phyloP scores from a whole-genome alignment of 2,113 vertebrate genomes.

The Sinocyclocheilus anophthalmus region DNA sequence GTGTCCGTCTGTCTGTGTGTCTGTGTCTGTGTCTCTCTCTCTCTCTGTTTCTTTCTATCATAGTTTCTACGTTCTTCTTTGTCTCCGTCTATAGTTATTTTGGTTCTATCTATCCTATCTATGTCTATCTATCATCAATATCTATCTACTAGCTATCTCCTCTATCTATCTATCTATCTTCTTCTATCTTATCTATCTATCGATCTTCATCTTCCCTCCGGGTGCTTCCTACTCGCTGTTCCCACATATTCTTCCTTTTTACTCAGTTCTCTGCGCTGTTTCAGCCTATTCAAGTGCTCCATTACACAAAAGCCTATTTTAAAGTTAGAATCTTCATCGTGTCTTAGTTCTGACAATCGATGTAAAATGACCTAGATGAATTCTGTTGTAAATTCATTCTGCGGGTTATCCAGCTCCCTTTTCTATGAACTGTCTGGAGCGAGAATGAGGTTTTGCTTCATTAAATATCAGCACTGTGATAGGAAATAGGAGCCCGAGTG shows the following conservation, averaged over 20 bases:
- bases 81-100: too few species aligned
- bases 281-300: slow-evolving; percentile 12
- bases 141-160: too few species aligned
- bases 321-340: slow-evolving; percentile 29
- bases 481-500: not conserved
- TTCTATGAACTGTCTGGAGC: slow-evolving; percentile 14
- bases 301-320: slow-evolving; percentile 33
- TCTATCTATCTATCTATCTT: too few species aligned
- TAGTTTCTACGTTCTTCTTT: too few species aligned
- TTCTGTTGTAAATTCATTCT: slow-evolving; percentile 13
- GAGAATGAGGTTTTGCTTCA: slow-evolving; percentile 23
- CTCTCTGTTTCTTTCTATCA: too few species aligned
- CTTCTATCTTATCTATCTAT: too few species aligned
- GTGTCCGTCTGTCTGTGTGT: too few species aligned
- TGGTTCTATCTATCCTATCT: too few species aligned
- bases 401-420: slow-evolving; percentile 13
- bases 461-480: slow-evolving; percentile 30
- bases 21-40: too few species aligned
- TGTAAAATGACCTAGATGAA: slow-evolving; percentile 26
- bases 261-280: not conserved
- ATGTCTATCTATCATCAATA: too few species aligned
- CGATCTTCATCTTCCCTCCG: not conserved
- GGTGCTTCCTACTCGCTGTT: not conserved
- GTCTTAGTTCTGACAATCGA: slow-evolving; percentile 24
- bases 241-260: not conserved